These are phyloP conservation scores for Xanthorhoe spadicearia DNA, from an alignment of 2,888 invertebrate genomes.

Conservation along the genomic window DNA sequence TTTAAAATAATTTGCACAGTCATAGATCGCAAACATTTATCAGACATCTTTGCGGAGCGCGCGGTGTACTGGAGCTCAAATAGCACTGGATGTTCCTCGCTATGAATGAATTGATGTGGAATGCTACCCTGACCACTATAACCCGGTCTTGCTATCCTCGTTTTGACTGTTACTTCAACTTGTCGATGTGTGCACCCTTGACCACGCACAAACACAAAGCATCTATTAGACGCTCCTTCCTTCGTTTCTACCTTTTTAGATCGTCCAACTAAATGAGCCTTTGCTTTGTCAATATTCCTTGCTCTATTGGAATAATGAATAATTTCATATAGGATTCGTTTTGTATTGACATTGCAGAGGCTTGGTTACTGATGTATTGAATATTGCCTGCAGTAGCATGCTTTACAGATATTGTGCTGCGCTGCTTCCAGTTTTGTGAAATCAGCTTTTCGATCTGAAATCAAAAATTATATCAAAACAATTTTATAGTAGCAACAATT, in stretches of 20 bases:
- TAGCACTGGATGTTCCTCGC: slow-evolving; percentile 74
- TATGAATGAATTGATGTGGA: slow-evolving; percentile 79
- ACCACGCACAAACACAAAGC: slow-evolving; percentile 75
- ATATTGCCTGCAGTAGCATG: slow-evolving; percentile 69
- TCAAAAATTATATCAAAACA: slow-evolving; percentile 15
- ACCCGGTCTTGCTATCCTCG: slow-evolving; percentile 64
- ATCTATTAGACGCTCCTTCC: slow-evolving; percentile 82
- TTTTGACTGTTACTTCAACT: slow-evolving; percentile 57
- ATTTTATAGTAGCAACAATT: background rate
- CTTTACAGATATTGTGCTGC: slow-evolving; percentile 67
- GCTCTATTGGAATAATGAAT: slow-evolving; percentile 12
- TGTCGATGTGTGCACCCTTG: slow-evolving; percentile 77
- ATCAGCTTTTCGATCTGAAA: slow-evolving; percentile 19
- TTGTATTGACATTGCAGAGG: slow-evolving; percentile 64
- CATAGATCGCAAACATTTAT: slow-evolving; percentile 57
- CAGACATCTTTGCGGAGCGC: slow-evolving; percentile 73
- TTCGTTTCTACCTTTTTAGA: slow-evolving; percentile 82
- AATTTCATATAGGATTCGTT: slow-evolving; percentile 15
- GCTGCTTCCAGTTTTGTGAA: slow-evolving; percentile 37
- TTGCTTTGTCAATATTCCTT: slow-evolving; percentile 60
- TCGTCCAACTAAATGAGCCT: slow-evolving; percentile 79
- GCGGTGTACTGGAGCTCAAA: slow-evolving; percentile 66
- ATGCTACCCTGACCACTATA: slow-evolving; percentile 70
- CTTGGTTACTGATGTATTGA: slow-evolving; percentile 58
- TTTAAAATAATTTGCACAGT: slow-evolving; percentile 49